Evolutionary conservation across 2,888 invertebrate genomes (phyloP).

Genomic region (Acleris holmiana): DNA sequence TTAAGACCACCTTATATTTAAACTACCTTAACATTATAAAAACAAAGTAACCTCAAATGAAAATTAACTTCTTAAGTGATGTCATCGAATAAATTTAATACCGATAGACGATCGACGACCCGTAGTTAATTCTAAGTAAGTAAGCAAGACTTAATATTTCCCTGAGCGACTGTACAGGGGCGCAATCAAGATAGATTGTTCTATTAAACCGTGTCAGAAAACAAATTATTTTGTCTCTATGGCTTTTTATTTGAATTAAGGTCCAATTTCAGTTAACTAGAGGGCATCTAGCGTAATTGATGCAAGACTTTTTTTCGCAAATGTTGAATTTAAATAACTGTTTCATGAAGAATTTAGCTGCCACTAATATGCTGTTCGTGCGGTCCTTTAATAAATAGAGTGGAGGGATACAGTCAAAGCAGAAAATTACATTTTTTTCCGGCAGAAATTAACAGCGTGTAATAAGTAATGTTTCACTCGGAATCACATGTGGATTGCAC

Average conservation of each 20-base stretch:
- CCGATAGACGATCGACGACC: background rate
- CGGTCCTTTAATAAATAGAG: background rate
- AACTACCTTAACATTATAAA: too few species aligned
- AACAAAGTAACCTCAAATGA: too few species aligned
- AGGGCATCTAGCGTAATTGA: slow-evolving; percentile 1
- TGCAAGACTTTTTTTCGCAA: background rate
- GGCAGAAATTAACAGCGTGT: slow-evolving; percentile 12
- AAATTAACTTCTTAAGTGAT: background rate
- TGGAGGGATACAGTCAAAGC: background rate
- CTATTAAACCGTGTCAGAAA: slow-evolving; percentile 41
- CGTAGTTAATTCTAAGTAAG: slow-evolving; percentile 1
- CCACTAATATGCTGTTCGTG: background rate
- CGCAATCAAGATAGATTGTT: slow-evolving; percentile 63
- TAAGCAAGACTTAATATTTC: slow-evolving; percentile 10
- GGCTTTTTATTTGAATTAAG: slow-evolving; percentile 30
- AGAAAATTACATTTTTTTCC: background rate
- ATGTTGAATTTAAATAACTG: background rate
- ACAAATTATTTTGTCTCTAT: slow-evolving; percentile 37
- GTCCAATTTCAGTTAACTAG: slow-evolving; percentile 21
- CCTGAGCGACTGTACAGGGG: slow-evolving; percentile 36
- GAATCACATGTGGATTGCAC: slow-evolving; percentile 13
- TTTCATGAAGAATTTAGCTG: background rate
- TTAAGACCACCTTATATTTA: too few species aligned
- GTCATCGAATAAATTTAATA: background rate
- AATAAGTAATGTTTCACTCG: slow-evolving; percentile 19